Evolutionary conservation across 2,797 vertebrate species (phyloP).

Genomic region (Xenopus petersii): DNA sequence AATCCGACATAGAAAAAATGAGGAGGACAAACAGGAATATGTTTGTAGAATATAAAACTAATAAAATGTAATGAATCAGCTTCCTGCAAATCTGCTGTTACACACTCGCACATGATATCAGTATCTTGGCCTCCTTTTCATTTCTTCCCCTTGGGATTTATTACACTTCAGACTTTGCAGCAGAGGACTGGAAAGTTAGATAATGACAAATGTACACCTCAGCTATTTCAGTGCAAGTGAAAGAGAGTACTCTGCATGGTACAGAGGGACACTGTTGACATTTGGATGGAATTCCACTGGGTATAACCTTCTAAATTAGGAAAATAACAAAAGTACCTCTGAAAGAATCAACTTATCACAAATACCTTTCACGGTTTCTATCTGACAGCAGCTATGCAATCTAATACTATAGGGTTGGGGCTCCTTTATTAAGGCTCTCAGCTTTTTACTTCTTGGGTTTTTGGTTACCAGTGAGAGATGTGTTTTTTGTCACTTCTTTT

Average conservation of each 20-base stretch:
- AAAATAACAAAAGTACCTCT: slow-evolving; percentile 10
- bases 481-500: no score
- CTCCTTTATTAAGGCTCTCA: no score
- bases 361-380: slow-evolving; percentile 9
- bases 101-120: not conserved
- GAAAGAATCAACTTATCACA: slow-evolving; percentile 5
- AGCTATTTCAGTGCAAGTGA: not conserved
- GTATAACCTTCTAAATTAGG: slow-evolving; percentile 10
- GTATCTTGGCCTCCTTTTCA: not conserved
- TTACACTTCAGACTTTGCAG: not conserved
- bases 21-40: no score
- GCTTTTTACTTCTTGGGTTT: no score
- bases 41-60: no score
- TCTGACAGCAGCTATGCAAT: no score
- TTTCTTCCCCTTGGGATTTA: not conserved
- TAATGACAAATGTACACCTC: not conserved
- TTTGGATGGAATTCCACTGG: slow-evolving; percentile 14
- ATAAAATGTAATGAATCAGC: no score
- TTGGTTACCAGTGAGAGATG: no score
- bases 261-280: not conserved
- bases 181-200: not conserved
- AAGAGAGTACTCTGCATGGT: not conserved
- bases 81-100: no score
- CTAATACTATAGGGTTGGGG: no score
- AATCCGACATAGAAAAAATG: no score